Percentiles rank a stretch among this genome's conserved stretches.
Evolutionary conservation across 1,140 invertebrate species (phyloP).

Genomic region (Caerostris darwini): DNA sequence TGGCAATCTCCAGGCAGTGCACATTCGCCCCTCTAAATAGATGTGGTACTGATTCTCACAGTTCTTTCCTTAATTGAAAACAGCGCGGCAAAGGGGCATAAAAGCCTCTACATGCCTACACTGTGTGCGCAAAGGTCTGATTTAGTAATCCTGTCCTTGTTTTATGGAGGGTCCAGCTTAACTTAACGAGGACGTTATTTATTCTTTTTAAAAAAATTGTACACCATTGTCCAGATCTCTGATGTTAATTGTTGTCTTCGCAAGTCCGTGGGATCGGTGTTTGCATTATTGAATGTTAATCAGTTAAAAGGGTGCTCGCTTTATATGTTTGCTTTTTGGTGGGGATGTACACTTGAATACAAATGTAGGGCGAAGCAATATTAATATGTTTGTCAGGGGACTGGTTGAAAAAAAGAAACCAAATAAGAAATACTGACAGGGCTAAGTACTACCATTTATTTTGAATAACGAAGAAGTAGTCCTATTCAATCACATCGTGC

Average conservation of each 20-base stretch:
- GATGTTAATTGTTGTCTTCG: neutral
- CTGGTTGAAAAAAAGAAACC: too few relatives aligned
- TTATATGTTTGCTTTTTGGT: neutral
- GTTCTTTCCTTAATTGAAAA: conserved; percentile 75
- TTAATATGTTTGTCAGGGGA: neutral
- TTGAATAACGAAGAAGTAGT: too few relatives aligned
- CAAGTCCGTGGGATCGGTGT: neutral
- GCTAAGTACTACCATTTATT: too few relatives aligned
- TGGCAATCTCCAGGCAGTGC: conserved; percentile 36
- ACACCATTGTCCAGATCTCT: neutral
- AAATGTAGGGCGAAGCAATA: neutral
- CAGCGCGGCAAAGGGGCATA: conserved; percentile 27
- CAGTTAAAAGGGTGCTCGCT: neutral
- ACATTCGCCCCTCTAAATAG: conserved; percentile 55
- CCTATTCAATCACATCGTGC: too few relatives aligned
- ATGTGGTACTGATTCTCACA: conserved; percentile 48
- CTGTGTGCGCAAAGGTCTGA: conserved; percentile 52
- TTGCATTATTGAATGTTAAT: neutral
- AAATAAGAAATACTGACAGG: too few relatives aligned
- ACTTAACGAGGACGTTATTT: conserved; percentile 45
- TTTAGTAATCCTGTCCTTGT: conserved; percentile 68
- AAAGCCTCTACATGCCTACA: conserved; percentile 13
- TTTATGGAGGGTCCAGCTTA: conserved; percentile 46
- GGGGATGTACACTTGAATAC: neutral
- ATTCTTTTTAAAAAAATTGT: conserved; percentile 51